Conservation (phyloP, 1,140 invertebrate species). For the Araneus ventricosus region DNA sequence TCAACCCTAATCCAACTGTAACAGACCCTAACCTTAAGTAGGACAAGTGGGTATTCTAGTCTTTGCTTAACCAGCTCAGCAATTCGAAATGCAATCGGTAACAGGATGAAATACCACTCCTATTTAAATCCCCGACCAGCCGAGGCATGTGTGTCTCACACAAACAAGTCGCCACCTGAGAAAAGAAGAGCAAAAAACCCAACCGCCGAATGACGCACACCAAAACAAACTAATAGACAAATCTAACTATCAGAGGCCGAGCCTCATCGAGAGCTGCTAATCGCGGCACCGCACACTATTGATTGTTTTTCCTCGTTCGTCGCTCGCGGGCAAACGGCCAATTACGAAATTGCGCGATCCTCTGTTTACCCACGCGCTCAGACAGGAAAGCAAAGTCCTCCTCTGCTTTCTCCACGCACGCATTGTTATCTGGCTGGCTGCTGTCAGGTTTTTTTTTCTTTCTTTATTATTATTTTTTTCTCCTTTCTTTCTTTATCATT, state of each 20-base stretch:
- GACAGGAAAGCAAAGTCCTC: conserved; percentile 36
- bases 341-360: conserved; percentile 46
- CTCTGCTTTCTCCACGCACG: not conserved
- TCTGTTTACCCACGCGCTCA: conserved; percentile 55
- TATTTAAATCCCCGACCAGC: not conserved
- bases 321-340: conserved; percentile 24
- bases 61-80: no score
- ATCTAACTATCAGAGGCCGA: not conserved
- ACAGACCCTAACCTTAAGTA: no score
- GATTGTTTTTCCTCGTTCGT: conserved; percentile 4
- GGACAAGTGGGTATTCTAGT: no score
- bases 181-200: not conserved
- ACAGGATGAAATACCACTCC: not conserved
- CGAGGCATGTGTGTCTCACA: no score
- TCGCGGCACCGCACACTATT: not conserved
- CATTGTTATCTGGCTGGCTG: not conserved
- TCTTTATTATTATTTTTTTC: not conserved
- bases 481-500: not conserved
- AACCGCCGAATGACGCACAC: not conserved
- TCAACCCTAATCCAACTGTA: no score
- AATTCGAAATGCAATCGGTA: not conserved
- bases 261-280: conserved; percentile 4
- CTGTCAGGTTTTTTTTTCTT: not conserved
- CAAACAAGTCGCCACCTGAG: not conserved
- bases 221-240: conserved; percentile 16